Evolutionary conservation across 2,113 vertebrate species (phyloP).

Genomic region (Otolemur garnettii): DNA sequence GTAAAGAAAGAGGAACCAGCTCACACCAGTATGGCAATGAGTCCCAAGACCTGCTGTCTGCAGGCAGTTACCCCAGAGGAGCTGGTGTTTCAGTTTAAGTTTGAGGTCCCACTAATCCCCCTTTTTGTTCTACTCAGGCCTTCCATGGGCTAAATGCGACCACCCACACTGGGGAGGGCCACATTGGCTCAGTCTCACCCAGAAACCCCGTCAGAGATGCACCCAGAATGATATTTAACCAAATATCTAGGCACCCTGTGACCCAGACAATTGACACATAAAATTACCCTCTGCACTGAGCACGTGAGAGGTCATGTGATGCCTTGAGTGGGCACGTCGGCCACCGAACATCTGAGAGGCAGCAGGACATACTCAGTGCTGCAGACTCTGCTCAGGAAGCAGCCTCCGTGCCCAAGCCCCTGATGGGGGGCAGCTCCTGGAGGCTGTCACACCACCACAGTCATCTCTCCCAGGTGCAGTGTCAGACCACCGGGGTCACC

Average conservation of each 20-base stretch:
- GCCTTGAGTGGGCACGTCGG: accelerated
- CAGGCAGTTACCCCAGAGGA: neutral
- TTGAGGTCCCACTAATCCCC: neutral
- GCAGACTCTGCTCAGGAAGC: neutral
- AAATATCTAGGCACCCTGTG: neutral
- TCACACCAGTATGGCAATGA: accelerated
- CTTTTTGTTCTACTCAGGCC: neutral
- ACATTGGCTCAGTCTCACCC: neutral
- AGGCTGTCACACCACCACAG: accelerated
- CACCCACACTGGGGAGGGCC: neutral
- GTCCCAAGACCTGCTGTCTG: neutral
- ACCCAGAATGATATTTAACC: too few species aligned
- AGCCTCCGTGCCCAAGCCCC: neutral
- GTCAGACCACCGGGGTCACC: accelerated
- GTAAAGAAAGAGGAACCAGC: neutral
- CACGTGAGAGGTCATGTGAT: neutral
- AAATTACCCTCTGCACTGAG: neutral
- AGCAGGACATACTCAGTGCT: too few species aligned
- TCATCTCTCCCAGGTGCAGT: too few species aligned
- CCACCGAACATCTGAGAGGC: neutral
- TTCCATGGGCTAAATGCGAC: neutral
- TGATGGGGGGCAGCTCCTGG: accelerated
- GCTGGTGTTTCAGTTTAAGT: neutral
- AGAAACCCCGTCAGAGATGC: neutral
- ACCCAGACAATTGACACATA: neutral